Conservation (phyloP, 2,113 vertebrate genomes). For the Ptilonorhynchus violaceus region DNA sequence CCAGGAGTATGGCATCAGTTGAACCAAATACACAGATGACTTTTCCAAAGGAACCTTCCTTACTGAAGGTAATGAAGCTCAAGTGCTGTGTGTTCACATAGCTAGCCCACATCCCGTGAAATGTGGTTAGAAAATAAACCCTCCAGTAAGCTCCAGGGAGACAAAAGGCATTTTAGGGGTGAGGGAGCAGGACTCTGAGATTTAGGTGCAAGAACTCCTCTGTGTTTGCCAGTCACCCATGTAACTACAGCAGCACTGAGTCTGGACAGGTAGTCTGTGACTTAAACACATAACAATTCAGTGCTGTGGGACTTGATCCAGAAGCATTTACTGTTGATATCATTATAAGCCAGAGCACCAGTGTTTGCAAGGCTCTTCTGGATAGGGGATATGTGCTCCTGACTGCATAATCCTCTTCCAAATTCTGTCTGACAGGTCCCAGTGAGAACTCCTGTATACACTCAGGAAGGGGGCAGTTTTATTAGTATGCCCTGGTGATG, state of each 20-base stretch:
- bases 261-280: background rate
- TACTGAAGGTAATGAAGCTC: background rate
- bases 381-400: background rate
- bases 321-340: background rate
- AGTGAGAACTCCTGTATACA: background rate
- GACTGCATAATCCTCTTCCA: background rate
- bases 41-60: background rate
- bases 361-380: background rate
- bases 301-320: accelerated
- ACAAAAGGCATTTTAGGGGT: background rate
- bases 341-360: background rate
- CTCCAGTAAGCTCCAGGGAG: background rate
- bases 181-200: background rate
- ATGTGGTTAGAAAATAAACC: background rate
- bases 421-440: background rate
- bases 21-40: background rate
- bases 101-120: background rate
- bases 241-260: accelerated
- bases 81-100: background rate
- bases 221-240: accelerated
- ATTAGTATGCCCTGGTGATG: background rate
- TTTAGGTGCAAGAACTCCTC: background rate
- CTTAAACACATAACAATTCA: background rate
- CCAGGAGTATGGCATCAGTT: background rate
- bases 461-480: background rate